Base-by-base conservation (phyloP, 1,140 invertebrate genomes). In the Diorhabda sublineata region DNA sequence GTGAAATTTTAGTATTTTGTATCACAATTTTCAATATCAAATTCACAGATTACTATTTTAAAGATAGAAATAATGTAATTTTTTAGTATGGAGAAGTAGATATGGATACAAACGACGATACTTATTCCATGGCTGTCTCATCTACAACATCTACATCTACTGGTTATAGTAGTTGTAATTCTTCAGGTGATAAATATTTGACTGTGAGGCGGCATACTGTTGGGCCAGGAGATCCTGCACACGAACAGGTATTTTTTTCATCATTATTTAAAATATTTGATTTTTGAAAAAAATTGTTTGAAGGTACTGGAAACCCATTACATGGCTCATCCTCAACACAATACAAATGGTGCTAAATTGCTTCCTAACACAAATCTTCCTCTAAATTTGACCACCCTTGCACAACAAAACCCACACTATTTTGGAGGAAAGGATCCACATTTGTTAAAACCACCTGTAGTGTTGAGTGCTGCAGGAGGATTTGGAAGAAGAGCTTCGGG, bases 361-460 rank as follows among this genome's bases (percentile, higher is more conserved):
- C 79, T 88, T 26, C 88, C 87, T 44, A 83, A 88, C 74, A 86
- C 84, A 45, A 88, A 91, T 84, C 84, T 92, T 66, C 89, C 91
- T 56, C 85, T 90, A 69, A 91, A 92, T 81, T 83, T 92, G 78
- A 91, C 91, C 61, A 83, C 91, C 71, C 84, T 92, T 47, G 88
- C 90, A 75, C 88, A 92, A 80, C 88, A 91, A 71, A 89, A 89
- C 58, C 90, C 90, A 5, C 90, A 93, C 75, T 93, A 92, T 83
- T 92, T 94, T 81, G 91, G 91, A 76, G 91, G 95, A 68, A 96
- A 97, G 79, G 94, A 98, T 84, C 94, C 96, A 76, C 93, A 98
- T 83, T 85, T 98, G 71, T 83, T 98, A 56, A 96, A 97, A 81
- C 95, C 95, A 56, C 95, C 95, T 2, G 89, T 90, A 64, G 90